phyloP scores from a whole-genome alignment of 1,140 invertebrate genomes.

The Bombus sibiricus region DNA sequence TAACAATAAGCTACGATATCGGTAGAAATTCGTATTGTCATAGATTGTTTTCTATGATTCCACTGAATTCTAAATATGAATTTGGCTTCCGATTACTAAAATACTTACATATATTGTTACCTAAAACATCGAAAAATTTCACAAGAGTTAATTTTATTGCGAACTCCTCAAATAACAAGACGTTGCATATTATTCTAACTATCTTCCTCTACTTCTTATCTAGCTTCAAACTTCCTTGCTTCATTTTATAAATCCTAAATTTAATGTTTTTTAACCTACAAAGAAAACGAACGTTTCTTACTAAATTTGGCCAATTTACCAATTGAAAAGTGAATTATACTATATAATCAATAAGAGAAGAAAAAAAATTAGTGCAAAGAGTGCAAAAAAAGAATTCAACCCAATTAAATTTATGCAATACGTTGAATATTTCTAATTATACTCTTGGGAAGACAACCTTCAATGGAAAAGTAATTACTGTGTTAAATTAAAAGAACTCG shows the following conservation, averaged over 20 bases:
- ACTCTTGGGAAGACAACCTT: not conserved
- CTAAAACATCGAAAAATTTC: not conserved
- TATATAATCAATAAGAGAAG: not conserved
- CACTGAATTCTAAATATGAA: not conserved
- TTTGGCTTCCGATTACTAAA: not conserved
- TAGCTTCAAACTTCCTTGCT: not conserved
- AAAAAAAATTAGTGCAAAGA: not conserved
- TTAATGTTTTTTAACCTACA: too few species aligned
- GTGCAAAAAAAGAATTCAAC: not conserved
- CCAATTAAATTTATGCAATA: not conserved
- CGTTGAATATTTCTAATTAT: not conserved
- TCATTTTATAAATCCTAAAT: not conserved
- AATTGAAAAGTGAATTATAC: not conserved
- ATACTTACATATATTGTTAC: not conserved
- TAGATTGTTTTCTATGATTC: not conserved
- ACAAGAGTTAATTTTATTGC: too few species aligned
- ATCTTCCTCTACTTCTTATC: too few species aligned
- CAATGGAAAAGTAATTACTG: not conserved
- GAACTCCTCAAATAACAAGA: too few species aligned
- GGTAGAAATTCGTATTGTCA: too few species aligned
- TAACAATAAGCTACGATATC: too few species aligned
- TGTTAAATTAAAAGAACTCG: not conserved
- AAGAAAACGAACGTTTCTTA: too few species aligned
- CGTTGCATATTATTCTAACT: too few species aligned
- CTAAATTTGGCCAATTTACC: not conserved